Evolutionary conservation across 2,113 vertebrate species (phyloP).

Genomic region (Chloroceryle aenea): DNA sequence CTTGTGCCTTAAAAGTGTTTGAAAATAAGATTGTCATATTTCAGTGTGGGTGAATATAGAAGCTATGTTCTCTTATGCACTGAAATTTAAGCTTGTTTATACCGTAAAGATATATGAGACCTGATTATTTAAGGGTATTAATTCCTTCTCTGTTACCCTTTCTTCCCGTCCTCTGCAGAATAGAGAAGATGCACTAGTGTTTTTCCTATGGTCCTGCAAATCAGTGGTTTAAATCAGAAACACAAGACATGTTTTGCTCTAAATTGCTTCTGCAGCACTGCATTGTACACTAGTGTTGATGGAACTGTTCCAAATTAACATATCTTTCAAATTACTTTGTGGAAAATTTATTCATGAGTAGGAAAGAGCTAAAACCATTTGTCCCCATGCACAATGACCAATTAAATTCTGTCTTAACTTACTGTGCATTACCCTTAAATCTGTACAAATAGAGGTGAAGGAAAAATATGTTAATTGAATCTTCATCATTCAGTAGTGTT

Average conservation of each 20-base stretch:
- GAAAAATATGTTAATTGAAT: neutral
- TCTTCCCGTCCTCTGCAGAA: neutral
- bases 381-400: neutral
- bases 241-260: neutral
- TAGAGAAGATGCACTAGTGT: neutral
- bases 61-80: neutral
- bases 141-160: neutral
- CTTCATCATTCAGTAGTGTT: slow-evolving; percentile 20
- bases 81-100: neutral
- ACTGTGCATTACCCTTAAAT: neutral
- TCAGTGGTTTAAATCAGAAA: neutral
- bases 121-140: neutral
- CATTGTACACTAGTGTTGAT: neutral
- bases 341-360: neutral
- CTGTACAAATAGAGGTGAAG: neutral
- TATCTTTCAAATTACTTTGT: neutral
- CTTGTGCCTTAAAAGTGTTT: neutral
- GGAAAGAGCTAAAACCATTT: neutral
- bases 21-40: neutral
- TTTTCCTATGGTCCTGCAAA: neutral
- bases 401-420: neutral
- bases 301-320: neutral
- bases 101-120: neutral
- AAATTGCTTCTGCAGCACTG: neutral
- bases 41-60: neutral